Conservation (phyloP, 1,140 invertebrate species). For the Dolichoris vasculosae region DNA sequence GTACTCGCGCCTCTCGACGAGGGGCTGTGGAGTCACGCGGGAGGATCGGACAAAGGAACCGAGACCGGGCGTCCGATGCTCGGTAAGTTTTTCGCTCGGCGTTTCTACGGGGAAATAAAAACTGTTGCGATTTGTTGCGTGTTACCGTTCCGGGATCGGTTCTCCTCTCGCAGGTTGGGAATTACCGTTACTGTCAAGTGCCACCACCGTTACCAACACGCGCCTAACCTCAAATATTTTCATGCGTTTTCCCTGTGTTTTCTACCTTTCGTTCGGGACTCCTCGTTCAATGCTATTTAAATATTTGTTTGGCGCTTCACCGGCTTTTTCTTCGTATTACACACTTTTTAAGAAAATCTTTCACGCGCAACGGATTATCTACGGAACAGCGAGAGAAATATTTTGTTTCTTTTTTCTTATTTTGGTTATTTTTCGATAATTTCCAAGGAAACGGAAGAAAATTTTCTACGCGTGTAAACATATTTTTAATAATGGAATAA, state of each 20-base stretch:
- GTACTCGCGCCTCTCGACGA: neutral
- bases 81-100: too few species aligned
- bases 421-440: too few species aligned
- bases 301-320: neutral
- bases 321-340: too few species aligned
- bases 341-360: too few species aligned
- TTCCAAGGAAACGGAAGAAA: too few species aligned
- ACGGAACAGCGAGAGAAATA: too few species aligned
- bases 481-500: too few species aligned
- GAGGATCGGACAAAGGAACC: neutral
- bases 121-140: conserved; percentile 4
- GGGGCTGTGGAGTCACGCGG: neutral
- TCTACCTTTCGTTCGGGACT: neutral
- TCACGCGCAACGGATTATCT: too few species aligned
- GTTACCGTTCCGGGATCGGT: neutral
- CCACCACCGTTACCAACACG: neutral
- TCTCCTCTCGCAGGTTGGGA: neutral
- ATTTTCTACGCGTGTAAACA: too few species aligned
- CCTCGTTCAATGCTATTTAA: neutral
- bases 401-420: too few species aligned
- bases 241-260: neutral
- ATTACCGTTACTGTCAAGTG: conserved; percentile 16
- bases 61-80: neutral
- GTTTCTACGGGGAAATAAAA: neutral
- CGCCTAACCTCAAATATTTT: neutral